A percentile compares a stretch with the other conserved stretches of the same genome.
Evolutionary conservation across 2,797 vertebrate species (phyloP).

Genomic region (Ambastaia sidthimunki): DNA sequence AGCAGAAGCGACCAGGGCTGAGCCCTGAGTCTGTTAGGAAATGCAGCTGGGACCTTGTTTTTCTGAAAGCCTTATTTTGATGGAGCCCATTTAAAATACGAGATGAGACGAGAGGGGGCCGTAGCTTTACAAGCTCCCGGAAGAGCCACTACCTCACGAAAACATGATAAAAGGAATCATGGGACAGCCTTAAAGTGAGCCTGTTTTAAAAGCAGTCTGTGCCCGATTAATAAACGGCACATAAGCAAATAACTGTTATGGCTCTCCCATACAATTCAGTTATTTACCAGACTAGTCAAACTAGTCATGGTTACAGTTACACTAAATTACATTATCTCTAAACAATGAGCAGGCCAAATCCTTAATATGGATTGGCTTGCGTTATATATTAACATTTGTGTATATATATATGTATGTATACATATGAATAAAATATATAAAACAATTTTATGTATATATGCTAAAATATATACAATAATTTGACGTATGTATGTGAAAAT

Average conservation of each 20-base stretch:
- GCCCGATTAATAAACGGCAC: slow-evolving; percentile 22
- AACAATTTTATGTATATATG: neutral
- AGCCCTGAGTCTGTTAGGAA: slow-evolving; percentile 65
- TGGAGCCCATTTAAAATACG: slow-evolving; percentile 54
- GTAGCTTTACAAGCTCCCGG: slow-evolving; percentile 40
- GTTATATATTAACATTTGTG: neutral
- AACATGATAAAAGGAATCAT: slow-evolving; percentile 60
- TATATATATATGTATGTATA: neutral
- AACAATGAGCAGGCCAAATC: neutral
- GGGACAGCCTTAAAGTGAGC: slow-evolving; percentile 37
- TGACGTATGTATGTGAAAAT: slow-evolving; percentile 47
- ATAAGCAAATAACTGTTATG: neutral
- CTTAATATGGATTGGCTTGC: slow-evolving; percentile 12
- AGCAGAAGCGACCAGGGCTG: slow-evolving; percentile 57
- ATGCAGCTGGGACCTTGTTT: slow-evolving; percentile 67
- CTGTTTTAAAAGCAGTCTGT: slow-evolving; percentile 35
- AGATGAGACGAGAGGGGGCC: slow-evolving; percentile 47
- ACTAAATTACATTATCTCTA: neutral
- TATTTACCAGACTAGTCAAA: neutral
- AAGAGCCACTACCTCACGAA: slow-evolving; percentile 42
- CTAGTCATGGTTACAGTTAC: no score
- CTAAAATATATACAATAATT: neutral
- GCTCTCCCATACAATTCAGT: slow-evolving; percentile 15
- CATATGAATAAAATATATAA: slow-evolving; percentile 8
- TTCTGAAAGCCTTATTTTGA: slow-evolving; percentile 50